Conservation (phyloP, 2,888 invertebrate species). For the Pyrgus malvae region DNA sequence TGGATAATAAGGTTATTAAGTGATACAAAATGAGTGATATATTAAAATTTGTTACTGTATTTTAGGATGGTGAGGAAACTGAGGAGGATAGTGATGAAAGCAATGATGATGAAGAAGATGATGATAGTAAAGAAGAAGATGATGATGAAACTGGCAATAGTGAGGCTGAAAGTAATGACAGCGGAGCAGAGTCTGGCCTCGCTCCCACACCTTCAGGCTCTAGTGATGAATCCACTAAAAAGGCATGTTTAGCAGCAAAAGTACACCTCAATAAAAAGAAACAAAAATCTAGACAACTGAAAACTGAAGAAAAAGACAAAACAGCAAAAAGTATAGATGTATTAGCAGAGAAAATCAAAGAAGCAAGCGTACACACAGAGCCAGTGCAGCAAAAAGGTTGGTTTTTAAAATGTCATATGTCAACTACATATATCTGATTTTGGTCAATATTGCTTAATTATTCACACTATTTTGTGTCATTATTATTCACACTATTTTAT, state of each 20-base stretch:
- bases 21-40: too few species aligned
- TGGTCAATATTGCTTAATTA: too few species aligned
- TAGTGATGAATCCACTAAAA: conserved; percentile 45
- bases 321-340: conserved; percentile 46
- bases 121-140: too few species aligned
- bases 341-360: conserved; percentile 54
- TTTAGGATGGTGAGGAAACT: conserved; percentile 36
- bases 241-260: conserved; percentile 30
- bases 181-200: conserved; percentile 65
- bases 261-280: conserved; percentile 31
- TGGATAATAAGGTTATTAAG: too few species aligned
- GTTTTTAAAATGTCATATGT: not conserved
- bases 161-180: conserved; percentile 59
- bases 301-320: conserved; percentile 24
- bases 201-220: conserved; percentile 47
- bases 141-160: conserved; percentile 45
- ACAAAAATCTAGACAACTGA: conserved; percentile 27
- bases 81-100: conserved; percentile 37
- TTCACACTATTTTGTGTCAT: too few species aligned
- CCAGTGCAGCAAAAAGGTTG: conserved; percentile 65
- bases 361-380: conserved; percentile 48
- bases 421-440: too few species aligned
- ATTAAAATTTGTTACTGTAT: too few species aligned
- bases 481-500: too few species aligned
- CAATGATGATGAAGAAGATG: conserved; percentile 47